Evolutionary conservation across 2,797 vertebrate genomes (phyloP).

Genomic region (Acestrorhynchus altus): DNA sequence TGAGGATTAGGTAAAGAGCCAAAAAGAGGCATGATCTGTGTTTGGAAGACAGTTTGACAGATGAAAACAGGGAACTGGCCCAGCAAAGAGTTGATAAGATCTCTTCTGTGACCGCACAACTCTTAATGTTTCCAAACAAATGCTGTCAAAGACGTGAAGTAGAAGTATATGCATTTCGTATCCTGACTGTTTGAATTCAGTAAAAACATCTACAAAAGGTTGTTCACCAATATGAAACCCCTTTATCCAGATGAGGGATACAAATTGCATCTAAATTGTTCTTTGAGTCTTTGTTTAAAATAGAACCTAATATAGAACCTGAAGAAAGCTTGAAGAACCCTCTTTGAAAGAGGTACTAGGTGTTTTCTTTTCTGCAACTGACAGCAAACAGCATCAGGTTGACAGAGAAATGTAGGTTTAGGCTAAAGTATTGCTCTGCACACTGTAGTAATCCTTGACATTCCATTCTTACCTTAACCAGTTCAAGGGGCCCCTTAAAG

Average conservation of each 20-base stretch:
- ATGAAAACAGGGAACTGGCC: background rate
- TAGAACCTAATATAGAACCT: no score
- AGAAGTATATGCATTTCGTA: background rate
- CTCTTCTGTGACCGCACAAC: background rate
- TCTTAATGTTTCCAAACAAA: constrained; percentile 2
- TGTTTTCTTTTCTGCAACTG: background rate
- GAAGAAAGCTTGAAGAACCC: no score
- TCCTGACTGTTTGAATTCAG: background rate
- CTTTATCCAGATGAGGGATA: no score
- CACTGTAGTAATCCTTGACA: constrained; percentile 1
- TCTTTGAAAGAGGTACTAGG: background rate
- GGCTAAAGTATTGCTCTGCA: background rate
- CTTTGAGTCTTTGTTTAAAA: no score
- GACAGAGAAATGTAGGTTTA: background rate
- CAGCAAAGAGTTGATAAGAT: background rate
- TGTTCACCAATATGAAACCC: no score
- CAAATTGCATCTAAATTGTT: no score
- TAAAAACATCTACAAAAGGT: no score
- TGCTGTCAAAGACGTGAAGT: background rate
- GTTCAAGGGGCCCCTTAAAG: background rate
- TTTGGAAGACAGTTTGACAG: background rate
- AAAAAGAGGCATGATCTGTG: background rate
- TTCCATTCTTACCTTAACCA: constrained; percentile 9
- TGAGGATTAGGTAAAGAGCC: background rate
- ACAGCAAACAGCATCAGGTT: background rate